Evolutionary conservation across 1,140 invertebrate genomes (phyloP), one percentile per base, ranked within the genome.

Genomic region (Aphelinus atriplicis): DNA sequence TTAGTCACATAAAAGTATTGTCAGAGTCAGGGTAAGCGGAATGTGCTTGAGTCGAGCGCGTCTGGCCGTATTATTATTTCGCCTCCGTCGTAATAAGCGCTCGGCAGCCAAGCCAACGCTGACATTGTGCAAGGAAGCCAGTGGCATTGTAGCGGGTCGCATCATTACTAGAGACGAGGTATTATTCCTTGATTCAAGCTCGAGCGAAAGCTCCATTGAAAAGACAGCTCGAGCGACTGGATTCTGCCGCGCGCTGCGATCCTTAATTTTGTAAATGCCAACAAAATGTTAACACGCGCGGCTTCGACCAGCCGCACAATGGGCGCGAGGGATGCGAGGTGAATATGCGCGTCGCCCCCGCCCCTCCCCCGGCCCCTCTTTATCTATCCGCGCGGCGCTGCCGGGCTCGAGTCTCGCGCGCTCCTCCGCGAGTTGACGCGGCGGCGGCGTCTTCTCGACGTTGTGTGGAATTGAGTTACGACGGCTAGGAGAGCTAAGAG

Each of bases 1-100:
- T 60, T 45, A 60, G 9, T 60, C 58, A 45, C 58, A 60, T 60
- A 43, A 60, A 60, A 60, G 58, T 60, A 60, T 60, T 60, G 58
- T 60, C 45, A 43, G 45, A 43, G 58, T 43, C 42, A 43, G 26
- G n/a, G n/a, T 58, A 0, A 7, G 7, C 55, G 10, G 2, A 42
- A 58, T 26, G 26, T 26, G 26, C 26, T 26, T 26, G 26, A 26
- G 26, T 26, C 26, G 26, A 26, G 26, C 26, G 0, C 26, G 26
- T 26, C 26, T 26, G 57, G n/a, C 42, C 26, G 45, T 43, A 43
- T 60, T 60, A 60, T 60, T 60, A 60, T 60, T 60, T 60, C 10
- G 42, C 42, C 6, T n/a, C 42, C 45, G 26, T 60, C 6, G 42
- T 60, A 60, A 60, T 60, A 60, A 60, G 58, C 58, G 42, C n/a